Conservation (phyloP, 2,113 vertebrate genomes). For the Polypterus senegalus region DNA sequence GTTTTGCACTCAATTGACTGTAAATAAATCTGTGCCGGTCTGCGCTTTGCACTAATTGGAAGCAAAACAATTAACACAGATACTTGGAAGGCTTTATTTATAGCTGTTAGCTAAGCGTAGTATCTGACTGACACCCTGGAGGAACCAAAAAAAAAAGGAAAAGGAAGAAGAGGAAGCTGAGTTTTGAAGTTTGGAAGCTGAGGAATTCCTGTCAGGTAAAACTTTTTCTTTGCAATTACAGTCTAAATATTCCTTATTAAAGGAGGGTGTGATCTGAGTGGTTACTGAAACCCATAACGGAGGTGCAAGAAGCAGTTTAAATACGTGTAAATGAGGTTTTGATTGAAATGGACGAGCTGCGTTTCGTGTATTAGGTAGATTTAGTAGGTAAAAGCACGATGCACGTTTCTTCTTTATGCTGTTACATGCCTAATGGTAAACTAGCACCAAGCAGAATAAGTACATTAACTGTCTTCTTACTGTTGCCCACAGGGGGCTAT, state of each 20-base stretch:
- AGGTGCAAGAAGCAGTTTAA: no score
- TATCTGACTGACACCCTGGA: constrained; percentile 32
- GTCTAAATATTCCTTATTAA: no score
- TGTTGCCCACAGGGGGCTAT: constrained; percentile 59
- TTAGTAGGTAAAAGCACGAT: no score
- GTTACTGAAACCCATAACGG: no score
- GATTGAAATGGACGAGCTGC: no score
- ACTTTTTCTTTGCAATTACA: no score
- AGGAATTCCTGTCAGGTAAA: no score
- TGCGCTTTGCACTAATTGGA: constrained; percentile 23
- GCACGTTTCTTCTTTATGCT: constrained; percentile 14
- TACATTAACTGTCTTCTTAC: constrained; percentile 47
- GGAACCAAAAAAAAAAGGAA: constrained; percentile 25
- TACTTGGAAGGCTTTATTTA: constrained; percentile 32
- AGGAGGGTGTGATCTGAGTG: no score
- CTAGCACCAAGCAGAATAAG: constrained; percentile 31
- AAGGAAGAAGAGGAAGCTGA: constrained; percentile 22
- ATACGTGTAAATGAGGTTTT: no score
- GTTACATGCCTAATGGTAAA: constrained; percentile 20
- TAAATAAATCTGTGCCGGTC: constrained; percentile 22
- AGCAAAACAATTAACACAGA: constrained; percentile 36
- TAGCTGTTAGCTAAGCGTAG: constrained; percentile 36
- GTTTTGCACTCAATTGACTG: constrained; percentile 14
- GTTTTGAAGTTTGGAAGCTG: no score
- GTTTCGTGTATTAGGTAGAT: no score